A percentile compares a stretch with the other conserved stretches of the same genome.
Conservation (phyloP, 2,113 vertebrate species). For the Phocoena sinus region DNA sequence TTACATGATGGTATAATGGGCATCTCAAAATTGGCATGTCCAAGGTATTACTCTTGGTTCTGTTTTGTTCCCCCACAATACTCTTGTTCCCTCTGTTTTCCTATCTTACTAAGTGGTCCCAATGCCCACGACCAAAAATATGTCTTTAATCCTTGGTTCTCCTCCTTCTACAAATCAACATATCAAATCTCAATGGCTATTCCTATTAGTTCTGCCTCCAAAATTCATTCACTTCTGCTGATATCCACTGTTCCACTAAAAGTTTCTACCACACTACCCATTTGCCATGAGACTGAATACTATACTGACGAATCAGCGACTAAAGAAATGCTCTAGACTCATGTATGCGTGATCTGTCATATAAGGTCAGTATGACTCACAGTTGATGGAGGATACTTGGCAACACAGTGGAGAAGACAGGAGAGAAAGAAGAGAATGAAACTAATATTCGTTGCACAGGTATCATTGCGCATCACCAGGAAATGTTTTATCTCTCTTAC, state of each 20-base stretch:
- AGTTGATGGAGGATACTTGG: background rate
- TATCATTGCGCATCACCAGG: background rate
- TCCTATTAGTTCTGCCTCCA: background rate
- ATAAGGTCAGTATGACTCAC: background rate
- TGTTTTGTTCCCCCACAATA: background rate
- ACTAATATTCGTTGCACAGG: background rate
- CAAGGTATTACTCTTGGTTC: background rate
- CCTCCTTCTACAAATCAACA: background rate
- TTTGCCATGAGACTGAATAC: background rate
- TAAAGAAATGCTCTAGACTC: background rate
- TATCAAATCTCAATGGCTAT: background rate
- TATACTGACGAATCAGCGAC: background rate
- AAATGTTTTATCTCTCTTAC: background rate
- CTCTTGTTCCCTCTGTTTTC: background rate
- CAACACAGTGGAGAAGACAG: background rate
- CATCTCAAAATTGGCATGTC: background rate
- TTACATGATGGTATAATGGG: background rate
- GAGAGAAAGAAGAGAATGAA: background rate
- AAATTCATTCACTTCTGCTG: background rate
- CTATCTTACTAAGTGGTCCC: background rate
- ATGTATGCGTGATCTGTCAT: background rate
- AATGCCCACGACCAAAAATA: background rate
- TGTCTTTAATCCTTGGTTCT: background rate
- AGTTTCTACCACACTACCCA: background rate
- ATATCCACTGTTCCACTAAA: background rate